Percentiles rank a stretch among this genome's conserved stretches.
Evolutionary conservation across 37 sponge, comb jelly and placozoan genomes (phyloP).

Genomic region (Spongilla lacustris): DNA sequence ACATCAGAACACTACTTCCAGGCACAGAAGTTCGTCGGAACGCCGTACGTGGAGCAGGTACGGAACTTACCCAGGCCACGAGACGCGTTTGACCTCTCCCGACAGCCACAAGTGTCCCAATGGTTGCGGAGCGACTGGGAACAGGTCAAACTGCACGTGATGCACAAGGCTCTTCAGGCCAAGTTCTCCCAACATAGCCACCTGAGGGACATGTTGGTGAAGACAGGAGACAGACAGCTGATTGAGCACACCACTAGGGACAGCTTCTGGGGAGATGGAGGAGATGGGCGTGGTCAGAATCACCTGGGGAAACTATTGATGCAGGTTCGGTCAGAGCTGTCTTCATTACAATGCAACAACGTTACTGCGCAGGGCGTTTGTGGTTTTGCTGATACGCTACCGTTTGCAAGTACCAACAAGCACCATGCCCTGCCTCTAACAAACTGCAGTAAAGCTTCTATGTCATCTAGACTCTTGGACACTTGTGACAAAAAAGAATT

Average conservation of each 20-base stretch:
- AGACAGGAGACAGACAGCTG: slow-evolving; percentile 28
- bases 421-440: no score
- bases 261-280: slow-evolving; percentile 70
- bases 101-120: slow-evolving; percentile 16
- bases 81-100: slow-evolving; percentile 51
- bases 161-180: slow-evolving; percentile 41
- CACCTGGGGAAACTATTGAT: slow-evolving; percentile 48
- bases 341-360: no score
- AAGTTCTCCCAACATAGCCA: slow-evolving; percentile 52
- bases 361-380: no score
- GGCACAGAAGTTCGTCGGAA: slow-evolving; percentile 68
- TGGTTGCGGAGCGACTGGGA: slow-evolving; percentile 63
- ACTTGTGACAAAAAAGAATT: no score
- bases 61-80: slow-evolving; percentile 12
- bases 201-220: slow-evolving; percentile 26
- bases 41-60: slow-evolving; percentile 32
- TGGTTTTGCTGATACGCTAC: no score
- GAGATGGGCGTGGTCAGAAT: slow-evolving; percentile 62
- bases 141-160: slow-evolving; percentile 48
- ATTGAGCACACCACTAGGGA: slow-evolving; percentile 54
- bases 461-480: no score
- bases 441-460: no score
- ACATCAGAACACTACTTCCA: slow-evolving; percentile 72
- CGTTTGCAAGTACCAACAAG: no score
- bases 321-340: slow-evolving; percentile 18